phyloP scores from a whole-genome alignment of 1,140 invertebrate species.

The Aphidius gifuensis region DNA sequence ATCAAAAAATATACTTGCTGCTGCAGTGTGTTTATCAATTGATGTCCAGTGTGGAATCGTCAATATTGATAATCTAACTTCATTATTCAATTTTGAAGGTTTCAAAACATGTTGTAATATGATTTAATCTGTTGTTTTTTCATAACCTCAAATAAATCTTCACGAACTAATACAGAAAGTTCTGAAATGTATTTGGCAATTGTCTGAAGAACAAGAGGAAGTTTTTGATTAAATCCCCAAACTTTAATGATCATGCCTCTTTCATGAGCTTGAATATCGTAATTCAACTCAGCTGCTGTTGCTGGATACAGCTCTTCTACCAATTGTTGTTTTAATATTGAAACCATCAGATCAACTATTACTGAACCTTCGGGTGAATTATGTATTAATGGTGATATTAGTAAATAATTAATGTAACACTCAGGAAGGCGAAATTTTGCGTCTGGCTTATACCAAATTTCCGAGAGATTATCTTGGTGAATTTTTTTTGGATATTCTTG shows the following conservation, averaged over 20 bases:
- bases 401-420: conserved; percentile 70
- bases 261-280: conserved; percentile 59
- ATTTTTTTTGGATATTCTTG: conserved; percentile 63
- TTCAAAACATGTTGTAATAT: conserved; percentile 76
- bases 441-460: conserved; percentile 86
- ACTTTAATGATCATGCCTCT: conserved; percentile 71
- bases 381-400: conserved; percentile 65
- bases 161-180: conserved; percentile 53
- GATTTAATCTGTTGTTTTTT: conserved; percentile 63
- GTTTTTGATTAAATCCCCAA: conserved; percentile 74
- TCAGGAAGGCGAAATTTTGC: conserved; percentile 82
- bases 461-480: conserved; percentile 59
- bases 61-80: conserved; percentile 64
- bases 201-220: conserved; percentile 66
- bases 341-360: conserved; percentile 62
- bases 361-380: conserved; percentile 63
- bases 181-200: conserved; percentile 63
- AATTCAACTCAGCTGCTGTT: conserved; percentile 67
- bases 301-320: conserved; percentile 77
- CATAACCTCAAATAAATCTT: conserved; percentile 66
- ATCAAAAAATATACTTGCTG: conserved; percentile 61
- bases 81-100: conserved; percentile 64
- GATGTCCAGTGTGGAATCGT: conserved; percentile 61
- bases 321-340: conserved; percentile 60
- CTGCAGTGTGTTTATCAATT: conserved; percentile 62